Conservation (phyloP, 1,140 invertebrate species). For the Drosophila saltans region DNA sequence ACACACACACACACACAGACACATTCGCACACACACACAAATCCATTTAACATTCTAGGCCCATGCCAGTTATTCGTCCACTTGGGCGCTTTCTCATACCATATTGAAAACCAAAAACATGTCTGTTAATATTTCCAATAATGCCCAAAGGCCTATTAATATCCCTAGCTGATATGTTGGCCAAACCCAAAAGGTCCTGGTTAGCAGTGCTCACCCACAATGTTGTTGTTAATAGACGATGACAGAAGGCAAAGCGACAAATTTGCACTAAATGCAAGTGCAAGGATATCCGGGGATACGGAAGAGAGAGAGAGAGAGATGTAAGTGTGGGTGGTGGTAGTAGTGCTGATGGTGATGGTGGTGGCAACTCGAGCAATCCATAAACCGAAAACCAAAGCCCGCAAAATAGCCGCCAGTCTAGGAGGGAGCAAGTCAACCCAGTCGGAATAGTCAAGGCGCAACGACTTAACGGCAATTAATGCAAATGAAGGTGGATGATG, state of each 20-base stretch:
- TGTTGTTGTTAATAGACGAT: conserved; percentile 70
- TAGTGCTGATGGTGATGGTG: no score
- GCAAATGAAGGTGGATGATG: conserved; percentile 74
- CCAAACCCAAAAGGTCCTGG: not conserved
- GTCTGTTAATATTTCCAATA: conserved; percentile 75
- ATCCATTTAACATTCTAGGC: conserved; percentile 24
- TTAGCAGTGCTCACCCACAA: conserved; percentile 17
- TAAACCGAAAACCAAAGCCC: conserved; percentile 14
- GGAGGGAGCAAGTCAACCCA: conserved; percentile 9
- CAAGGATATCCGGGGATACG: not conserved
- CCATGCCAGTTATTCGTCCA: conserved; percentile 1
- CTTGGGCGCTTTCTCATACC: not conserved
- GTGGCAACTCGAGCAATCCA: not conserved
- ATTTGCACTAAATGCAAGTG: conserved; percentile 71
- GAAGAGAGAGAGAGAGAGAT: no score
- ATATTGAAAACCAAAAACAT: conserved; percentile 44
- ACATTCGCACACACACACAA: not conserved
- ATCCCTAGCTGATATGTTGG: conserved; percentile 31
- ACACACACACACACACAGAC: no score
- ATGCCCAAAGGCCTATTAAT: conserved; percentile 62
- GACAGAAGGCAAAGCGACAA: conserved; percentile 56
- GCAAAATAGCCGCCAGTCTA: conserved; percentile 59
- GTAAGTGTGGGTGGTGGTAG: not conserved
- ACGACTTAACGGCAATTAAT: conserved; percentile 79
- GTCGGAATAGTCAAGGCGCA: conserved; percentile 31